These are phyloP conservation scores for Camponotus floridanus DNA, from an alignment of 1,140 invertebrate genomes.

Conservation along the genomic window DNA sequence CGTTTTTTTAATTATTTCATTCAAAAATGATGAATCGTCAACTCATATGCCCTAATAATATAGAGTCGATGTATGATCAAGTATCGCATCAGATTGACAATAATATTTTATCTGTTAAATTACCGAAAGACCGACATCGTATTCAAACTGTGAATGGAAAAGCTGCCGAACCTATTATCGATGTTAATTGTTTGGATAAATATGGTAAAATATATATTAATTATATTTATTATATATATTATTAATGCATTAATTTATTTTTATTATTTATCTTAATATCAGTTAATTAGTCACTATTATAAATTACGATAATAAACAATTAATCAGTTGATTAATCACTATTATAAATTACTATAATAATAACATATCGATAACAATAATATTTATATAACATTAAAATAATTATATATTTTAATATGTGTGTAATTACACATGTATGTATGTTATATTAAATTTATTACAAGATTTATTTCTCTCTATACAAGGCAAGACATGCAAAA, in stretches of 20 bases:
- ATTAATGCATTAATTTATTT: background rate
- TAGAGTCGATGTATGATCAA: conserved; percentile 67
- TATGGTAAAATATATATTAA: conserved; percentile 59
- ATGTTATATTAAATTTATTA: conserved; percentile 5
- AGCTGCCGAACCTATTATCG: conserved; percentile 5
- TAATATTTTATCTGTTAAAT: conserved; percentile 75
- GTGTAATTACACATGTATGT: background rate
- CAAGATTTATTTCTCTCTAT: background rate
- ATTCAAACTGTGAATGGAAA: background rate
- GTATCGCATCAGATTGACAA: conserved; percentile 70
- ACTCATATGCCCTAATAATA: conserved; percentile 17
- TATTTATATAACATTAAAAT: conserved; percentile 7
- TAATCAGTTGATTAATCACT: conserved; percentile 1
- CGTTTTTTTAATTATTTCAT: background rate
- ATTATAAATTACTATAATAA: background rate
- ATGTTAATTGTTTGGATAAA: conserved; percentile 67
- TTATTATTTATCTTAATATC: background rate
- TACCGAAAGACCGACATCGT: conserved; percentile 67
- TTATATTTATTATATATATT: no score
- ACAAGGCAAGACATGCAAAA: conserved; percentile 71
- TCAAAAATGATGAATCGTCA: conserved; percentile 42
- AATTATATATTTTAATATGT: background rate
- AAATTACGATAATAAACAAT: background rate
- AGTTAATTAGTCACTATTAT: conserved; percentile 8
- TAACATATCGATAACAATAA: background rate